These are phyloP conservation scores for Cephus rjabovi DNA, from an alignment of 2,888 invertebrate genomes.

Conservation along the genomic window DNA sequence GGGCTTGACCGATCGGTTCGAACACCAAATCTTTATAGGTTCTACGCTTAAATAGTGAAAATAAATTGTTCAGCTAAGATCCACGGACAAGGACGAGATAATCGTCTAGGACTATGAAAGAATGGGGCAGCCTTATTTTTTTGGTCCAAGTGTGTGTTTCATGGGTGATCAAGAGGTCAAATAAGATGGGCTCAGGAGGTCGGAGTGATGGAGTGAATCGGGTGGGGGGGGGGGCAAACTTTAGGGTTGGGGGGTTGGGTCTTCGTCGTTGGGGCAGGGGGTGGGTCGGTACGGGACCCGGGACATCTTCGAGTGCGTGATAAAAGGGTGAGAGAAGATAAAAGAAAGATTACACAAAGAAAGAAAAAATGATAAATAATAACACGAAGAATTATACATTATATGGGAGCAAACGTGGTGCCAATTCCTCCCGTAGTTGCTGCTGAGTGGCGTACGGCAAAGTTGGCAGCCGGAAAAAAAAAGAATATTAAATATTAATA, in stretches of 20 bases:
- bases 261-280: neutral
- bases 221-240: neutral
- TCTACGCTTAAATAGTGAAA: slow-evolving; percentile 44
- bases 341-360: slow-evolving; percentile 4
- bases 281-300: neutral
- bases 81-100: slow-evolving; percentile 1
- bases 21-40: slow-evolving; percentile 58
- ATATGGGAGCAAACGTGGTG: slow-evolving; percentile 65
- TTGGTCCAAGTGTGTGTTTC: slow-evolving; percentile 20
- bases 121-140: slow-evolving; percentile 45
- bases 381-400: neutral
- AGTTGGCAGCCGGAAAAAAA: slow-evolving; percentile 36
- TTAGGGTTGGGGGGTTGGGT: neutral
- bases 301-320: neutral
- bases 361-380: slow-evolving; percentile 16
- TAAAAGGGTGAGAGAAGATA: neutral
- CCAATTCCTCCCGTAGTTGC: slow-evolving; percentile 64
- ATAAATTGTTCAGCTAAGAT: slow-evolving; percentile 18
- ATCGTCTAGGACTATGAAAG: slow-evolving; percentile 6
- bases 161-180: neutral
- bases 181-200: neutral
- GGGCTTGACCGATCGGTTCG: slow-evolving; percentile 28
- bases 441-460: slow-evolving; percentile 40
- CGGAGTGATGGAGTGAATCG: neutral
- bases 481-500: slow-evolving; percentile 39